Evolutionary conservation across 2,113 vertebrate genomes (phyloP), one percentile per base, ranked within the genome.

Genomic region (Cichladusa arquata): DNA sequence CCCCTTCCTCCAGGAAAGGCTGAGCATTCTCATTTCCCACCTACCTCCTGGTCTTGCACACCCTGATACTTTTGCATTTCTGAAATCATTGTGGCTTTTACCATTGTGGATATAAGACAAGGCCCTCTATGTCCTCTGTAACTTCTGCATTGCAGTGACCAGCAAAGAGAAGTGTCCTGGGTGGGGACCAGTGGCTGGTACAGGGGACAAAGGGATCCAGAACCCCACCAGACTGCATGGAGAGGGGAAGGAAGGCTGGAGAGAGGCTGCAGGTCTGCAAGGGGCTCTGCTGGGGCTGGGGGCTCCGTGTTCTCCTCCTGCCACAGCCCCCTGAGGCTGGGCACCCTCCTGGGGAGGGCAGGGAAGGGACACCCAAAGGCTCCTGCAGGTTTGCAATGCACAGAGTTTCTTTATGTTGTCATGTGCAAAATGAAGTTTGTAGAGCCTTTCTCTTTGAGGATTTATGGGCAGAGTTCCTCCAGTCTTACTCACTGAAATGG

Each of bases 401-500:
- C 14, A 3, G 36, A 6, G 17, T 25, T 60, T 90, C 57, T 53
- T 40, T 7, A 8, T 7, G 15, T 2, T 86, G 61, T 31, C 81
- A 71, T 11, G 12, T 31, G 42, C 56, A 81, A 86, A 91, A 33
- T 0, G 0, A 51, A 23, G 16, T 2, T 72, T 85, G 76, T 26
- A 26, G 25, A 93, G 74, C 34, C 51, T 53, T 71, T 57, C 29
- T 42, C 82, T 90, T 56, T 6, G 31, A 81, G 44, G 70, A 70
- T 90, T 86, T 88, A 86, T 12, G 67, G 58, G n/a, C 48, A 77
- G 44, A 86, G 82, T 42, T 90, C 38, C 81, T 45, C 66, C 51
- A 58, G 44, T 78, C 56, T 74, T 60, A 48, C 54, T 62, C 48
- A 51, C 33, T 47, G 82, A 86, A 83, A 92, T 36, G 40, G 42